Evolutionary conservation across 2,797 vertebrate species (phyloP).

Genomic region (Eulemur albifrons): DNA sequence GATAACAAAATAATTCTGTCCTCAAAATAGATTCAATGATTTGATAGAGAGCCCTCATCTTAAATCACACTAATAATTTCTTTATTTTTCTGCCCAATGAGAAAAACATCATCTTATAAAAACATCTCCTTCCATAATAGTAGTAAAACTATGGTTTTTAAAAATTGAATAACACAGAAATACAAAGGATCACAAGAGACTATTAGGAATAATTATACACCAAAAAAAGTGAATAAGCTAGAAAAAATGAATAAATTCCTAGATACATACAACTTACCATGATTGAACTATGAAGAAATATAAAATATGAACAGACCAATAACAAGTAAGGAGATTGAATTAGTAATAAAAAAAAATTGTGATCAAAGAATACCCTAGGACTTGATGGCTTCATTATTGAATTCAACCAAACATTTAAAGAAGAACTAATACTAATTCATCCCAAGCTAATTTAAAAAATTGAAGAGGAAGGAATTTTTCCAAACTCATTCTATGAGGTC

Average conservation of each 20-base stretch:
- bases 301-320: not conserved
- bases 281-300: not conserved
- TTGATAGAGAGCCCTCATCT: not conserved
- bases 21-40: not conserved
- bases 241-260: not conserved
- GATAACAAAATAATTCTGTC: slow-evolving; percentile 31
- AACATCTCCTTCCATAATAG: not conserved
- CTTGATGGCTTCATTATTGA: not conserved
- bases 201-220: not conserved
- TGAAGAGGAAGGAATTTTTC: not conserved
- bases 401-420: not conserved
- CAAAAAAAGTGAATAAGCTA: not conserved
- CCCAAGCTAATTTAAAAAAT: not conserved
- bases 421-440: not conserved
- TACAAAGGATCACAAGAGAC: not conserved
- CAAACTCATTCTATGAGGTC: not conserved
- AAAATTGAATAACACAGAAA: not conserved
- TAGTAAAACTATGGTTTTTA: not conserved
- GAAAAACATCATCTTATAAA: not conserved
- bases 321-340: not conserved
- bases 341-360: not conserved
- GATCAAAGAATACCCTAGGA: not conserved
- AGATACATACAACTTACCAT: not conserved
- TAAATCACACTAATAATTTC: slow-evolving; percentile 10
- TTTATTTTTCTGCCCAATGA: slow-evolving; percentile 21